A percentile compares a stretch with the other conserved stretches of the same genome.
Conservation (phyloP, 2,888 invertebrate species). For the Aricia artaxerxes region DNA sequence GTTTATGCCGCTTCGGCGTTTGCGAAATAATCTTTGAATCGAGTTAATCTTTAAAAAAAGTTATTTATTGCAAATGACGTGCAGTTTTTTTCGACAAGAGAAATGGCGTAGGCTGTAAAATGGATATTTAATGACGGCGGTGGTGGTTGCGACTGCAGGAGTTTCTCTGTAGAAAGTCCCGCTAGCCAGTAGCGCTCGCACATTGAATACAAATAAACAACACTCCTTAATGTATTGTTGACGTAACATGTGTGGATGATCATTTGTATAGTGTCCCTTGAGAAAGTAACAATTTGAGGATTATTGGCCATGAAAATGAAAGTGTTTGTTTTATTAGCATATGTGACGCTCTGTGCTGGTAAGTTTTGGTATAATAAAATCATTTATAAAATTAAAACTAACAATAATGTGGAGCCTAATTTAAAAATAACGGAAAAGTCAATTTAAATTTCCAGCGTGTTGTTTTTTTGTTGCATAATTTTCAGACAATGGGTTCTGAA, state of each 20-base stretch:
- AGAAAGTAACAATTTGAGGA: conserved; percentile 56
- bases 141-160: conserved; percentile 60
- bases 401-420: background rate
- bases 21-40: background rate
- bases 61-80: conserved; percentile 11
- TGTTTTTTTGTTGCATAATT: background rate
- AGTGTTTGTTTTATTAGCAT: conserved; percentile 53
- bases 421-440: background rate
- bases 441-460: conserved; percentile 3
- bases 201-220: conserved; percentile 73
- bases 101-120: conserved; percentile 53
- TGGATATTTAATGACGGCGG: conserved; percentile 54
- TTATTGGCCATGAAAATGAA: conserved; percentile 62
- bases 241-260: conserved; percentile 60
- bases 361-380: conserved; percentile 43
- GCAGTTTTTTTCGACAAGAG: conserved; percentile 37
- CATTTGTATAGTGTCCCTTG: conserved; percentile 73
- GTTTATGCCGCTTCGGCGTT: background rate
- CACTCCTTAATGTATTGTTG: conserved; percentile 61
- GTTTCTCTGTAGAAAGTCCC: conserved; percentile 80
- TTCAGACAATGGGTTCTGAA: background rate
- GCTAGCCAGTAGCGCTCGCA: conserved; percentile 66
- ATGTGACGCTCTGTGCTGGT: conserved; percentile 51
- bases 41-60: background rate
- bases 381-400: background rate